These are phyloP conservation scores for Pecten maximus DNA, from an alignment of 2,888 invertebrate genomes.

Conservation along the genomic window DNA sequence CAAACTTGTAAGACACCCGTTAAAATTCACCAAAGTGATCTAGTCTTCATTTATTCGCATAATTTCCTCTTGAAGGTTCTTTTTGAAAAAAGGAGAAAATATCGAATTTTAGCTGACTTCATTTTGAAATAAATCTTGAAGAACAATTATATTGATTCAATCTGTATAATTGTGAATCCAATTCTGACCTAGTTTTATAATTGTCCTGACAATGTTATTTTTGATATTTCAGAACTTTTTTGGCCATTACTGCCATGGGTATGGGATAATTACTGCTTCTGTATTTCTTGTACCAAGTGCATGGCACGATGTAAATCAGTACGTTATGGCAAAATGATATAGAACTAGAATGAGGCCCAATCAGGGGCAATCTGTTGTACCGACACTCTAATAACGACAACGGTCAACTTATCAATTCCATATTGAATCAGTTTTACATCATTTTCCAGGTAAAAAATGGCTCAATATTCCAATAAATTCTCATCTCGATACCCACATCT, in stretches of 20 bases:
- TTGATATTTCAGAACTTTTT: neutral
- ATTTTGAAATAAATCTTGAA: neutral
- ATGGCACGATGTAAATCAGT: conserved; percentile 4
- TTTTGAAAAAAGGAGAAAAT: too few relatives aligned
- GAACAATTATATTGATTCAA: neutral
- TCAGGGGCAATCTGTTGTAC: conserved; percentile 11
- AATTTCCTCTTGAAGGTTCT: too few relatives aligned
- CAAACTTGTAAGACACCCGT: too few relatives aligned
- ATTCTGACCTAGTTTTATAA: neutral
- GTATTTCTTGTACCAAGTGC: neutral
- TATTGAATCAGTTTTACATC: conserved; percentile 33
- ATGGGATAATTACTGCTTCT: neutral
- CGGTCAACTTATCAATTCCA: conserved; percentile 20
- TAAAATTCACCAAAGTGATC: too few relatives aligned
- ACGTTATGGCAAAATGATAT: conserved; percentile 1
- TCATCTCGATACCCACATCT: neutral
- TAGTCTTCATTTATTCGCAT: too few relatives aligned
- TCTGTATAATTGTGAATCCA: neutral
- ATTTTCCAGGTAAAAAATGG: conserved; percentile 13
- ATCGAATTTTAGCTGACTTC: neutral
- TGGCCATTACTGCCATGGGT: neutral
- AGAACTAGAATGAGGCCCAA: conserved; percentile 9
- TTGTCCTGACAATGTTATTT: neutral
- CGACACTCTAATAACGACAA: neutral
- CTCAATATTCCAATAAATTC: neutral